Conservation (phyloP, 2,888 invertebrate species). For the Drosophila demipolita region DNA sequence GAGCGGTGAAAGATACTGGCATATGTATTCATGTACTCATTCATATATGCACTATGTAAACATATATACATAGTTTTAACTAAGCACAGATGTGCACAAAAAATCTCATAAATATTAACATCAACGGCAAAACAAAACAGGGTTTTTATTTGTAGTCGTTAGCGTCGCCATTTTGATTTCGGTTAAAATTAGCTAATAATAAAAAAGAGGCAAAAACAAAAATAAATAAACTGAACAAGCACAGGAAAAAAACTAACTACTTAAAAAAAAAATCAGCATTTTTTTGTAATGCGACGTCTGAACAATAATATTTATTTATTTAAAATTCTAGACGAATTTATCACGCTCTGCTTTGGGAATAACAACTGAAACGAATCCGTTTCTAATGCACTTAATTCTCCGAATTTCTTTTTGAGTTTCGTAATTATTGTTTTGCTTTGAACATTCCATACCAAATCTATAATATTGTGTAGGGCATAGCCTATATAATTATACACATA, state of each 20-base stretch:
- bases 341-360: conserved; percentile 17
- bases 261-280: conserved; percentile 4
- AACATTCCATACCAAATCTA: not conserved
- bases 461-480: conserved; percentile 1
- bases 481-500: conserved; percentile 20
- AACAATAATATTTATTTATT: conserved; percentile 6
- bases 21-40: conserved; percentile 7
- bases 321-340: conserved; percentile 12
- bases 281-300: conserved; percentile 39
- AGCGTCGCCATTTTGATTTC: conserved; percentile 66
- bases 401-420: not conserved
- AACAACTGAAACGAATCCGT: conserved; percentile 19
- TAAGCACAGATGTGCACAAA: conserved; percentile 24
- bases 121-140: conserved; percentile 29
- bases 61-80: conserved; percentile 19
- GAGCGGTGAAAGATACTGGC: conserved; percentile 40
- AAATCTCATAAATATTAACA: conserved; percentile 61
- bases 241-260: conserved; percentile 28
- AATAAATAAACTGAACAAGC: conserved; percentile 53
- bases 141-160: conserved; percentile 43
- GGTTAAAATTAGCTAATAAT: conserved; percentile 75
- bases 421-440: not conserved
- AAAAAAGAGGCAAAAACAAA: conserved; percentile 35
- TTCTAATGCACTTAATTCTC: not conserved
- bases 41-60: conserved; percentile 22